phyloP scores from a whole-genome alignment of 2,113 vertebrate genomes.

The Edolisoma coerulescens region DNA sequence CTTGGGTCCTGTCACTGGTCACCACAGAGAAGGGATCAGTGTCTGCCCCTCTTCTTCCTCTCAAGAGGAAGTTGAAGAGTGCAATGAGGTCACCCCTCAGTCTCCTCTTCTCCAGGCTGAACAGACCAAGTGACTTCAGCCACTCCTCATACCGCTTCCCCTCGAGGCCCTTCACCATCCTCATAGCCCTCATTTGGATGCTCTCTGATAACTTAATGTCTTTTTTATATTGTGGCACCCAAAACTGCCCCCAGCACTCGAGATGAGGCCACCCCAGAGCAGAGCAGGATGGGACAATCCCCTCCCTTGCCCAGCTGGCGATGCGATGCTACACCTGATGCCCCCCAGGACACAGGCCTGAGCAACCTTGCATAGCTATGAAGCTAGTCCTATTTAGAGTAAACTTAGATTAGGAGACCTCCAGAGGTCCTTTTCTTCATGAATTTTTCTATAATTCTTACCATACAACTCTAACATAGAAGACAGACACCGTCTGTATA shows the following conservation, averaged over 20 bases:
- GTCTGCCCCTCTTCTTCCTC: rapidly evolving
- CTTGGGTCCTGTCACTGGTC: rapidly evolving
- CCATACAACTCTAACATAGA: neutral
- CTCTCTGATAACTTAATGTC: neutral
- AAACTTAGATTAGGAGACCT: neutral
- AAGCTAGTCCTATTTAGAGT: neutral
- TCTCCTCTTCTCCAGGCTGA: neutral
- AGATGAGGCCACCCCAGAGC: rapidly evolving
- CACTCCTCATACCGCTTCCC: rapidly evolving
- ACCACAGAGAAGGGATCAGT: neutral
- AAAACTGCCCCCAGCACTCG: rapidly evolving
- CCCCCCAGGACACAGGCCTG: neutral
- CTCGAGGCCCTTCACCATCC: neutral
- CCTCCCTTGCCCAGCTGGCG: rapidly evolving
- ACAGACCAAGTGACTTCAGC: neutral
- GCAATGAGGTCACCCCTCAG: neutral
- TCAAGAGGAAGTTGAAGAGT: neutral
- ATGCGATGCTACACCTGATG: neutral
- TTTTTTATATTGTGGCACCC: neutral
- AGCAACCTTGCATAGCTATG: neutral
- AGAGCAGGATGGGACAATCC: rapidly evolving
- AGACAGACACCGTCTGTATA: neutral
- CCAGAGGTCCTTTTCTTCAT: neutral
- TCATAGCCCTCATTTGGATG: neutral
- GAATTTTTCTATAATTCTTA: neutral